Evolutionary conservation across 2,113 vertebrate species (phyloP).

Genomic region (Mastomys natalensis): DNA sequence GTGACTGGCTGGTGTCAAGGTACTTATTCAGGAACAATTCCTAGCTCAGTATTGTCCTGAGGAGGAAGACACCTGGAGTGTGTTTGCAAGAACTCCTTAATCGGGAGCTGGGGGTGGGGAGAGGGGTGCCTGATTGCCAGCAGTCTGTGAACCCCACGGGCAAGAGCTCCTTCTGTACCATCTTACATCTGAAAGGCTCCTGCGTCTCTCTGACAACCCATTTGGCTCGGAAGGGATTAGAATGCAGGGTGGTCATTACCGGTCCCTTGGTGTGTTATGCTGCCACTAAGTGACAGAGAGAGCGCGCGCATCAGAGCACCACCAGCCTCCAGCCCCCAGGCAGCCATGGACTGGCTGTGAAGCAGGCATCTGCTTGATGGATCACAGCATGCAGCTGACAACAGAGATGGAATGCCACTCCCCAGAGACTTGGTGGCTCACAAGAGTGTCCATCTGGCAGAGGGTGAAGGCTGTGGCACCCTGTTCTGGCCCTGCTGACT

Average conservation of each 20-base stretch:
- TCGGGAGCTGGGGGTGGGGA: not conserved
- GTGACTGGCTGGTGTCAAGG: fast-evolving
- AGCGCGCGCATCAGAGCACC: not conserved
- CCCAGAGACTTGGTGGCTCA: not conserved
- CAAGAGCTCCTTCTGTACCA: not conserved
- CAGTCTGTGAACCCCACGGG: not conserved
- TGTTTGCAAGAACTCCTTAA: not conserved
- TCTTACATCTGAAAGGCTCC: not conserved
- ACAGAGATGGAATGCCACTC: fast-evolving
- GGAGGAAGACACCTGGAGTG: too few species aligned
- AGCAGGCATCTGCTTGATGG: not conserved
- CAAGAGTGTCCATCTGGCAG: not conserved
- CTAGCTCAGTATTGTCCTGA: fast-evolving
- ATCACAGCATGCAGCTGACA: not conserved
- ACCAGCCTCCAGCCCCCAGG: fast-evolving
- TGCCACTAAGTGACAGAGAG: fast-evolving
- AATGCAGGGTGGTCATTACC: fast-evolving
- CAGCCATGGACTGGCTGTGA: fast-evolving
- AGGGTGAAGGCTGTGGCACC: fast-evolving
- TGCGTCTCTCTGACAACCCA: fast-evolving
- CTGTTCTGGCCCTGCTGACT: not conserved
- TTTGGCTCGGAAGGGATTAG: not conserved
- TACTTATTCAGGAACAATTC: fast-evolving
- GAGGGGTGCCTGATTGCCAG: not conserved
- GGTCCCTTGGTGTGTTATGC: fast-evolving